phyloP scores from a whole-genome alignment of 2,797 vertebrate species.

The Pangasius macronema region DNA sequence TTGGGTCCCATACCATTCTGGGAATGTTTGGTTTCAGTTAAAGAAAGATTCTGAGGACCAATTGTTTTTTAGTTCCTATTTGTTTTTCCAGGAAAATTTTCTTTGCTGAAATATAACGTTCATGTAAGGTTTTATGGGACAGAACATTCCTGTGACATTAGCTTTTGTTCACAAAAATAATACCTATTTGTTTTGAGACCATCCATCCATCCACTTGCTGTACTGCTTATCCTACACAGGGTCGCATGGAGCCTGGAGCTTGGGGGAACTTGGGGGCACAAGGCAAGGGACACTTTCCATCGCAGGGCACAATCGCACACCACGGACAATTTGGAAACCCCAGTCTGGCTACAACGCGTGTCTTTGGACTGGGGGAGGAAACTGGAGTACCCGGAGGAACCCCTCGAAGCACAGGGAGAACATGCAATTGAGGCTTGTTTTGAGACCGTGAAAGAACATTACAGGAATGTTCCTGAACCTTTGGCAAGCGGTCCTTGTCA shows the following conservation, averaged over 20 bases:
- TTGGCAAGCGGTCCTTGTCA: neutral
- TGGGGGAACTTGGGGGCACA: too few species aligned
- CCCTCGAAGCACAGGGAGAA: too few species aligned
- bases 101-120: neutral
- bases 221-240: too few species aligned
- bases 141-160: neutral
- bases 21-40: neutral
- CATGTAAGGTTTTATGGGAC: neutral
- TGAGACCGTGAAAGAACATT: neutral
- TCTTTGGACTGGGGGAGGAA: too few species aligned
- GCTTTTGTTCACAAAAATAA: neutral
- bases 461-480: neutral
- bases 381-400: too few species aligned
- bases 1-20: neutral
- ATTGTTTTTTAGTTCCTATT: neutral
- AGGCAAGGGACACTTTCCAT: too few species aligned
- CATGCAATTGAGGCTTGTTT: too few species aligned
- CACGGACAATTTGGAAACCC: too few species aligned
- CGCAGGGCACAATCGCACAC: too few species aligned
- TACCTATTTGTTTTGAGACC: neutral
- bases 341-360: too few species aligned
- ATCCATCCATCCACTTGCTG: too few species aligned
- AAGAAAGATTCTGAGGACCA: neutral
- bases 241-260: too few species aligned
- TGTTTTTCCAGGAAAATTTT: neutral